A percentile compares a stretch with the other conserved stretches of the same genome.
Conservation (phyloP, 2,113 vertebrate genomes). For the Megatriorchis doriae region DNA sequence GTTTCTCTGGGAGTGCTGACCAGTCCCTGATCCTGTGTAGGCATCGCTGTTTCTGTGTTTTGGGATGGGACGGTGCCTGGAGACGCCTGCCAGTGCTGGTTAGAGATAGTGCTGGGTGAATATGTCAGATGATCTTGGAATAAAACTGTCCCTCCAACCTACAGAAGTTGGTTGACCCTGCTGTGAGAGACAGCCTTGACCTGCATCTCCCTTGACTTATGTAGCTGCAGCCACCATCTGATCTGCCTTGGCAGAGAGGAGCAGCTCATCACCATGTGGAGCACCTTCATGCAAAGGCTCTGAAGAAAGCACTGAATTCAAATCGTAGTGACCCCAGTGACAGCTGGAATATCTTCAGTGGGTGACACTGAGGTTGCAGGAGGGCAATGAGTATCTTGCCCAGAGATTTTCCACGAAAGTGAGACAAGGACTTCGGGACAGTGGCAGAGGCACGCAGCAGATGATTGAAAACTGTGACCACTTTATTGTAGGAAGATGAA, state of each 20-base stretch:
- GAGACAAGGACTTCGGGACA: neutral
- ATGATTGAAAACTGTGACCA: neutral
- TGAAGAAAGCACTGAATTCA: neutral
- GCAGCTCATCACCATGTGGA: neutral
- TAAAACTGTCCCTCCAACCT: neutral
- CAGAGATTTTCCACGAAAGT: neutral
- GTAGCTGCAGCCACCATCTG: neutral
- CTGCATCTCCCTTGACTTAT: neutral
- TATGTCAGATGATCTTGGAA: neutral
- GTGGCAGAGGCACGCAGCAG: neutral
- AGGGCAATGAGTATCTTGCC: neutral
- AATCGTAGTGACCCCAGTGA: accelerated
- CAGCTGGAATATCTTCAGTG: neutral
- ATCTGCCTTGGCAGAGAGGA: neutral
- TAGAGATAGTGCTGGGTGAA: neutral
- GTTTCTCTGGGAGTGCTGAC: neutral
- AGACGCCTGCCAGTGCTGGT: neutral
- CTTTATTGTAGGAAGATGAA: neutral
- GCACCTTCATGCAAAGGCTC: neutral
- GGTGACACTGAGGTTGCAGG: neutral
- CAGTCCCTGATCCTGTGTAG: neutral
- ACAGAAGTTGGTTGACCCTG: neutral
- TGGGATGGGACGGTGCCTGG: neutral
- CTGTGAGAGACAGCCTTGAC: neutral
- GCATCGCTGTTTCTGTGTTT: neutral